These are phyloP conservation scores for Drosophila seguyi DNA, from an alignment of 1,140 invertebrate genomes.

Conservation along the genomic window DNA sequence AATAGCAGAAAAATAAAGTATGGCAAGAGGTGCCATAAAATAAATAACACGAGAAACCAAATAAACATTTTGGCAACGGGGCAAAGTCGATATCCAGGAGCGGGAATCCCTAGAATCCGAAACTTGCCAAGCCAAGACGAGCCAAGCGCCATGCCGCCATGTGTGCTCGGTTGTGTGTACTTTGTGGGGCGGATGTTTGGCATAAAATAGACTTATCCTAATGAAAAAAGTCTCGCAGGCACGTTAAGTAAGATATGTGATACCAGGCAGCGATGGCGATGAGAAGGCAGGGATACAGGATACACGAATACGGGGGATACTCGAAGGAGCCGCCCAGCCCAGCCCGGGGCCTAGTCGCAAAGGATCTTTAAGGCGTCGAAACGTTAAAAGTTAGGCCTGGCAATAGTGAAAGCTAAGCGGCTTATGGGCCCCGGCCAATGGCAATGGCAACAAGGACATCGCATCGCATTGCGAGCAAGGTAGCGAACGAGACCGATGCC, in stretches of 20 bases:
- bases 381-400: constrained; percentile 78
- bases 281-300: constrained; percentile 4
- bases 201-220: constrained; percentile 84
- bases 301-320: constrained; percentile 14
- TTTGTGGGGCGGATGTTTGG: constrained; percentile 62
- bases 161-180: constrained; percentile 23
- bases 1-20: constrained; percentile 80
- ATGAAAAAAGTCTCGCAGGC: constrained; percentile 82
- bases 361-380: constrained; percentile 72
- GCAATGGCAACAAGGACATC: constrained; percentile 40
- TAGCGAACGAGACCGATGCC: constrained; percentile 14
- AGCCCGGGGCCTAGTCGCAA: constrained; percentile 5
- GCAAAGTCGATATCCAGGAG: constrained; percentile 4
- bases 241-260: constrained; percentile 83
- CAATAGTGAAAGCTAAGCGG: constrained; percentile 74
- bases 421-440: constrained; percentile 48
- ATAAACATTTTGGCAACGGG: constrained; percentile 79
- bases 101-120: constrained; percentile 7
- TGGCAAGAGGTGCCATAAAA: constrained; percentile 82
- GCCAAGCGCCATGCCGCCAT: constrained; percentile 32
- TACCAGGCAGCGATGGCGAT: constrained; percentile 34
- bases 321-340: constrained; percentile 13
- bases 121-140: constrained; percentile 41
- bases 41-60: constrained; percentile 82
- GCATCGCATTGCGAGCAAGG: constrained; percentile 31